Percentiles rank a stretch among this genome's conserved stretches.
phyloP scores from a whole-genome alignment of 2,113 vertebrate species.

The Scartelaos histophorus region DNA sequence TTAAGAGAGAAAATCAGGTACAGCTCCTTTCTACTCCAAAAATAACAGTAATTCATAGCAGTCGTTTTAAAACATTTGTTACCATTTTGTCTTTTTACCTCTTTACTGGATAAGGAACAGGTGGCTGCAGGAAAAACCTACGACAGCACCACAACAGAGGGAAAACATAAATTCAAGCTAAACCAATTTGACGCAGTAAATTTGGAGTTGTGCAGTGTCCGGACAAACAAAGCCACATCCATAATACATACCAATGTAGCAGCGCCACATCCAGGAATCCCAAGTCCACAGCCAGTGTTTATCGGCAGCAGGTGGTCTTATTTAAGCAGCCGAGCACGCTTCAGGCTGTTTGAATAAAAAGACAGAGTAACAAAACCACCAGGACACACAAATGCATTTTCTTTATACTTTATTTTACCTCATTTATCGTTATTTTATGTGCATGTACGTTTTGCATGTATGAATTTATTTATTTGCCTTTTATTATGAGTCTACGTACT shows the following conservation, averaged over 20 bases:
- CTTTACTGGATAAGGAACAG: neutral
- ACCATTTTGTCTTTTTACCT: neutral
- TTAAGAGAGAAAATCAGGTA: too few relatives aligned
- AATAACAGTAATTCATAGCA: neutral
- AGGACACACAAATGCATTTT: neutral
- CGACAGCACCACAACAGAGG: neutral
- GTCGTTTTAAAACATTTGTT: neutral
- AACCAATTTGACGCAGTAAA: neutral
- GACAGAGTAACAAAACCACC: neutral
- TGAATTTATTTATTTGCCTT: neutral
- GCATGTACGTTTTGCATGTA: too few relatives aligned
- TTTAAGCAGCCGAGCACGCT: neutral
- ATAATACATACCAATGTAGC: neutral
- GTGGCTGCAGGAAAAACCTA: slow-evolving; percentile 6
- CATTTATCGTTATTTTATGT: too few relatives aligned
- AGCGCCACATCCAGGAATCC: neutral
- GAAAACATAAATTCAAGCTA: neutral
- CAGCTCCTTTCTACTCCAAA: too few relatives aligned
- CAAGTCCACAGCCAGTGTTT: neutral
- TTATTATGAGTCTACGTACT: neutral
- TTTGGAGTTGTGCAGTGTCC: slow-evolving; percentile 1
- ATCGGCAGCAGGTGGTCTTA: slow-evolving; percentile 11
- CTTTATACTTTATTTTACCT: neutral
- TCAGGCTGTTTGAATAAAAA: neutral
- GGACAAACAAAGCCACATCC: slow-evolving; percentile 1